These are phyloP conservation scores for Ormyrus labotus DNA, from an alignment of 2,888 invertebrate genomes.

Conservation along the genomic window DNA sequence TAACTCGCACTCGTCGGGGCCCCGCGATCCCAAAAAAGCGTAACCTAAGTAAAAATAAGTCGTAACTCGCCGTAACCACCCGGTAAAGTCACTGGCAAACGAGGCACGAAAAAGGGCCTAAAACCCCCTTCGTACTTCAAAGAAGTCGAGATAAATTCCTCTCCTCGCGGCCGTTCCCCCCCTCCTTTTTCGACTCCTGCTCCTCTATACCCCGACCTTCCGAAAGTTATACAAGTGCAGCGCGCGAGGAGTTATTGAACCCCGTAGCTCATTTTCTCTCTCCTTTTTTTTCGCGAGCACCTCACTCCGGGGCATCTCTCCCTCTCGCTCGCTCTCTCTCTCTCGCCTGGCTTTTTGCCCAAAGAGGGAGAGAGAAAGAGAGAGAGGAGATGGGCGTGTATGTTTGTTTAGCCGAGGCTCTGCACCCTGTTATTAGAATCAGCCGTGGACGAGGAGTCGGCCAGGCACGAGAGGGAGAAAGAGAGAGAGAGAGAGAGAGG, in stretches of 20 bases:
- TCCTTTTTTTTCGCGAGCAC: conserved; percentile 49
- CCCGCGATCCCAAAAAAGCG: no score
- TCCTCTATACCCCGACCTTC: neutral
- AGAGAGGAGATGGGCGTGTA: conserved; percentile 70
- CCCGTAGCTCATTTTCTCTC: conserved; percentile 50
- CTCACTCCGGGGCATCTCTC: conserved; percentile 14
- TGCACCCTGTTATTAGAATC: conserved; percentile 74
- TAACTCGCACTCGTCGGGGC: no score
- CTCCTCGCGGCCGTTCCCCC: conserved; percentile 7
- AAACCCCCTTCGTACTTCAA: conserved; percentile 8
- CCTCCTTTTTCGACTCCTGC: neutral
- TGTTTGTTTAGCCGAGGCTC: conserved; percentile 74
- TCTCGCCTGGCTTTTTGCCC: conserved; percentile 51
- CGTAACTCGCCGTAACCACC: neutral
- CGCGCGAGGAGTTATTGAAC: conserved; percentile 52
- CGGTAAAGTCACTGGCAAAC: conserved; percentile 9
- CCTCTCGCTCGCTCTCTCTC: neutral
- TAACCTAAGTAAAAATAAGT: no score
- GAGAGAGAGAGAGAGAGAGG: conserved; percentile 40
- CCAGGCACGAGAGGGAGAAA: no score
- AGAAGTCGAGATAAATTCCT: conserved; percentile 26
- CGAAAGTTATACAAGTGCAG: conserved; percentile 2
- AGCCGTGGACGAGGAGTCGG: conserved; percentile 51
- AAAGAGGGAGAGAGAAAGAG: conserved; percentile 57
- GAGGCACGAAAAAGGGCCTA: neutral